Conservation (phyloP, 2,113 vertebrate species). For the Nyctereutes procyonoides region DNA sequence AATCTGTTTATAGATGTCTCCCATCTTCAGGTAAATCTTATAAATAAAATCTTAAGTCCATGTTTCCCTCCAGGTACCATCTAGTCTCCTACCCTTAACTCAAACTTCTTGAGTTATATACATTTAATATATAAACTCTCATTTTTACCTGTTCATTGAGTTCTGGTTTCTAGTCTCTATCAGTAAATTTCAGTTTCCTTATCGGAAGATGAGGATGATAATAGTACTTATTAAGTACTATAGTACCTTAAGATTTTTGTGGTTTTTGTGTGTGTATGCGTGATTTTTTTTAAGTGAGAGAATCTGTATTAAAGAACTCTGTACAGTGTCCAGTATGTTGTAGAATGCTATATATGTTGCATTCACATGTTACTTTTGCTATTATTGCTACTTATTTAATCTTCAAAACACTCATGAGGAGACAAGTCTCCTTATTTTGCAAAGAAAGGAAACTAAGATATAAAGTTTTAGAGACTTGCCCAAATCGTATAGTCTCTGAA, state of each 20-base stretch:
- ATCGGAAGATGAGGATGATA: neutral
- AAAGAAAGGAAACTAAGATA: constrained; percentile 6
- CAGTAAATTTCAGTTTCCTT: neutral
- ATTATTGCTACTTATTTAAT: neutral
- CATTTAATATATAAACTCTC: neutral
- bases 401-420: neutral
- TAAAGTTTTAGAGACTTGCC: constrained; percentile 15
- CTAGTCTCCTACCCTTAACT: neutral
- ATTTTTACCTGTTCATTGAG: neutral
- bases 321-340: neutral
- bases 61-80: neutral
- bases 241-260: constrained; percentile 5
- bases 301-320: neutral
- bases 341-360: neutral
- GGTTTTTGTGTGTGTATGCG: neutral
- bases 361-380: neutral
- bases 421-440: neutral
- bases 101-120: constrained; percentile 5
- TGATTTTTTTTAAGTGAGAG: neutral
- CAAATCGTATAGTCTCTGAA: neutral
- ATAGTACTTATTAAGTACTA: neutral
- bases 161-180: neutral
- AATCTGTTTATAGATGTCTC: neutral
- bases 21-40: neutral
- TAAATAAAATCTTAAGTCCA: neutral